Evolutionary conservation across 1,140 invertebrate genomes (phyloP), one percentile per base, ranked within the genome.

Genomic region (Ceratina japonica): DNA sequence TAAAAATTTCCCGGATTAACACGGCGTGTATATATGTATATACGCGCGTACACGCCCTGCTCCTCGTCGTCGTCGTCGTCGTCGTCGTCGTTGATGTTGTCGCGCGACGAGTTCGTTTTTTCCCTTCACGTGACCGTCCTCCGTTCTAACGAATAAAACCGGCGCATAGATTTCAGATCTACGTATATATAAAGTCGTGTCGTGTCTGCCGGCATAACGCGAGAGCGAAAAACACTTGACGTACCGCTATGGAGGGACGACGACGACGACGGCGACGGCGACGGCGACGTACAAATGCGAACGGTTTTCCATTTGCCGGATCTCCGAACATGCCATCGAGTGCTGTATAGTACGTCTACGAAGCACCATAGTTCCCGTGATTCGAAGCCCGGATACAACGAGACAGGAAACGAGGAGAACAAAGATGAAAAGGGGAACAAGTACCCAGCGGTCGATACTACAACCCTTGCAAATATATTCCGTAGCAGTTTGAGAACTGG

Each of bases 391-490:
- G 24, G 16, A 52, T 44, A 24, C 64, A 51, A 56, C 54, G 54
- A 66, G 64, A 5, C 49, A 27, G 44, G 65, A 68, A 68, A 68
- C 49, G 65, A 68, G 51, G 65, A 27, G 65, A 68, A 68, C 65
- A 68, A 68, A 68, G 65, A 52, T 27, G 65, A 52, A 51, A 68
- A 68, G 49, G 49, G 15, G 65, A 52, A 12, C 49, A 52, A 52
- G 65, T 51, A 68, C 22, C 37, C 22, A 24, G 18, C 65, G 65
- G 49, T 68, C 65, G 65, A 68, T 68, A n/a, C 15, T n/a, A 68
- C 49, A 52, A 52, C 20, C 20, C 49, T 58, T 59, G 68, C 27
- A 58, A 56, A 70, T 70, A 56, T 58, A 56, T 58, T 70, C 52
- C 20, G 24, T 22, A 31, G n/a, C 68, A 16, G 52, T 68, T 70